Evolutionary conservation across 2,797 vertebrate genomes (phyloP).

Genomic region (Chelmon rostratus): DNA sequence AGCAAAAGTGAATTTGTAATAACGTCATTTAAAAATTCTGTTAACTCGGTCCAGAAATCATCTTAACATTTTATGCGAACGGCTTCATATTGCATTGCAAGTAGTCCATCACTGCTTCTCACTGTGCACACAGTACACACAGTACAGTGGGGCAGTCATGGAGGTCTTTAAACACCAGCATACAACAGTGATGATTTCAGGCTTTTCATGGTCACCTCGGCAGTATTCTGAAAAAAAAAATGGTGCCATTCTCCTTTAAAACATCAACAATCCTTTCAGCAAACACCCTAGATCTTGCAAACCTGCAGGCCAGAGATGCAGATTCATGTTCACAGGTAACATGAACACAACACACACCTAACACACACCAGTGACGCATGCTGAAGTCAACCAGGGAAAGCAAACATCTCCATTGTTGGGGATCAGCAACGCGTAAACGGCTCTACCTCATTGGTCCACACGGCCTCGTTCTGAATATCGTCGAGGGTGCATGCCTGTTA

Average conservation of each 20-base stretch:
- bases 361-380: slow-evolving; percentile 2
- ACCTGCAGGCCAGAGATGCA: not conserved
- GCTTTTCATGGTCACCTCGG: not conserved
- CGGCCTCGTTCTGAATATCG: slow-evolving; percentile 19
- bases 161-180: not conserved
- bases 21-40: not conserved
- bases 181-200: not conserved
- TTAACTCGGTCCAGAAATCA: not conserved
- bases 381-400: slow-evolving; percentile 12
- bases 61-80: too few relatives aligned
- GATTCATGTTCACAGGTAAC: not conserved
- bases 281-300: not conserved
- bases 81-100: too few relatives aligned
- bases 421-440: slow-evolving; percentile 19
- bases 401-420: slow-evolving; percentile 38
- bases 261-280: not conserved
- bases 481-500: slow-evolving; percentile 6
- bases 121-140: too few relatives aligned
- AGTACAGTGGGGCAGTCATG: not conserved
- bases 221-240: not conserved
- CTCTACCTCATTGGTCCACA: not conserved
- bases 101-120: too few relatives aligned
- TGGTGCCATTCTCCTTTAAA: not conserved
- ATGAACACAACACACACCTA: not conserved
- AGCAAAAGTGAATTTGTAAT: not conserved